Conservation (phyloP, 2,113 vertebrate species). For the Xiphophorus maculatus region DNA sequence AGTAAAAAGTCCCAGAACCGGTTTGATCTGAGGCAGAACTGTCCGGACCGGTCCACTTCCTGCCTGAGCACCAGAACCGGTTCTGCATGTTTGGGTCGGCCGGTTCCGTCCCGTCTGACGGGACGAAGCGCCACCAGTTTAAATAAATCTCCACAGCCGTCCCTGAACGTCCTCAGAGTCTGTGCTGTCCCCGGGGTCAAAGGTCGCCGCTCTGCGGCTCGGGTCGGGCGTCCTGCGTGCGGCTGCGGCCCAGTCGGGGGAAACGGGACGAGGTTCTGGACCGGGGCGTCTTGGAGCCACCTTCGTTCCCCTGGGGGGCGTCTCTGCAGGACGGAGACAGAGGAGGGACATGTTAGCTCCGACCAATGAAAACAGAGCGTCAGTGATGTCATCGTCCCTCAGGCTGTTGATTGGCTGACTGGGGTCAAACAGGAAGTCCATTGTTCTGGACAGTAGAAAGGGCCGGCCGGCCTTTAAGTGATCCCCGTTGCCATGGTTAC, state of each 20-base stretch:
- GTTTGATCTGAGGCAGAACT: slow-evolving; percentile 26
- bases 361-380: slow-evolving; percentile 13
- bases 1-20: slow-evolving; percentile 28
- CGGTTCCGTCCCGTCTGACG: slow-evolving; percentile 26
- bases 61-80: slow-evolving; percentile 56
- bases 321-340: slow-evolving; percentile 81
- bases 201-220: slow-evolving; percentile 98
- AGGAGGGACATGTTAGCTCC: neutral
- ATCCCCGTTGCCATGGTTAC: too few relatives aligned
- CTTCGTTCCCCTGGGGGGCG: slow-evolving; percentile 81
- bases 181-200: slow-evolving; percentile 46
- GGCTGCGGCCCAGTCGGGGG: slow-evolving; percentile 86
- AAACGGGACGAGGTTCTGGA: slow-evolving; percentile 86
- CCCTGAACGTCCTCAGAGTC: slow-evolving; percentile 23
- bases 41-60: slow-evolving; percentile 35
- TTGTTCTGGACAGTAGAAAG: too few relatives aligned
- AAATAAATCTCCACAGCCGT: slow-evolving; percentile 17
- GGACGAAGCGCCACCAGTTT: slow-evolving; percentile 26
- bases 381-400: too few relatives aligned
- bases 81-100: slow-evolving; percentile 46
- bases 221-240: slow-evolving; percentile 84
- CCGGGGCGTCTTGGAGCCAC: slow-evolving; percentile 80
- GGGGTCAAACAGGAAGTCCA: too few relatives aligned
- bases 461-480: too few relatives aligned
- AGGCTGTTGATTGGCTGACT: neutral